A percentile compares a stretch with the other conserved stretches of the same genome.
Evolutionary conservation across 2,888 invertebrate genomes (phyloP).

Genomic region (Drosophila siamana): DNA sequence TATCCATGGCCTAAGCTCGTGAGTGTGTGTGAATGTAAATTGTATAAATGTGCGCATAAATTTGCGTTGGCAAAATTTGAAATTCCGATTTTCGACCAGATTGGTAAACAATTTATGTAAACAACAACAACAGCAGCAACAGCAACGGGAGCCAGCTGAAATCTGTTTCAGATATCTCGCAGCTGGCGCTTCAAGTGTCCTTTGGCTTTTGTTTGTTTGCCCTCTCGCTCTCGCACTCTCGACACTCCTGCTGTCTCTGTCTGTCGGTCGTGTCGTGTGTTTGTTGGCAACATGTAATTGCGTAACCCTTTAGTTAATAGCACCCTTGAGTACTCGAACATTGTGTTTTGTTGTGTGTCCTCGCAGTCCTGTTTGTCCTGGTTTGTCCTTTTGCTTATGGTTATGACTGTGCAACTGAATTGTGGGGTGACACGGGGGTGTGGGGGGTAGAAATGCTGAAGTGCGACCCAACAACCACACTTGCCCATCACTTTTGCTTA

Average conservation of each 20-base stretch:
- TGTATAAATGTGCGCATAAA: slow-evolving; percentile 79
- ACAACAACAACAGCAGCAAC: slow-evolving; percentile 62
- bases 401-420: slow-evolving; percentile 43
- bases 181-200: slow-evolving; percentile 61
- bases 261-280: neutral
- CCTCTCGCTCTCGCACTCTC: slow-evolving; percentile 17
- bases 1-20: slow-evolving; percentile 55
- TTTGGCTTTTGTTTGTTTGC: slow-evolving; percentile 55
- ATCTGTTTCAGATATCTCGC: slow-evolving; percentile 64
- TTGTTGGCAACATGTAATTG: slow-evolving; percentile 71
- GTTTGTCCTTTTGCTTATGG: slow-evolving; percentile 53
- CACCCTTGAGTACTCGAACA: slow-evolving; percentile 75
- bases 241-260: slow-evolving; percentile 15
- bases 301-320: slow-evolving; percentile 81
- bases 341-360: slow-evolving; percentile 50
- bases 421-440: neutral
- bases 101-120: slow-evolving; percentile 83
- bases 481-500: slow-evolving; percentile 72
- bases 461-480: slow-evolving; percentile 11
- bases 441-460: neutral
- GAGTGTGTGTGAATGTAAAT: slow-evolving; percentile 69
- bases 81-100: slow-evolving; percentile 82
- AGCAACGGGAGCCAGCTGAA: slow-evolving; percentile 41
- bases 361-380: slow-evolving; percentile 41
- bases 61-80: slow-evolving; percentile 79